phyloP scores from a whole-genome alignment of 2,888 invertebrate genomes.

The Lasioglossum morio region DNA sequence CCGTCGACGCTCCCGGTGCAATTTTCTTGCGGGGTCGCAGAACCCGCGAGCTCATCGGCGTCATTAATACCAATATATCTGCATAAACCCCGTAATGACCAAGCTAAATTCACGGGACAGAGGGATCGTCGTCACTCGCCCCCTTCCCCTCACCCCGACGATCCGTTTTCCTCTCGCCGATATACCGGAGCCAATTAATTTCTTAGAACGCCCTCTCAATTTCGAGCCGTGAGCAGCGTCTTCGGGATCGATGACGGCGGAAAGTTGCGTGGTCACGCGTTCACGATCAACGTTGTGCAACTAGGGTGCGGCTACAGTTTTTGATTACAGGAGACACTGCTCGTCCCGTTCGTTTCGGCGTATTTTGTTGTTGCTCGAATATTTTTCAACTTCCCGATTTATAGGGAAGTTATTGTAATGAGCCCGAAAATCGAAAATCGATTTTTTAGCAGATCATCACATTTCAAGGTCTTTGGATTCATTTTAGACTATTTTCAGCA shows the following conservation, averaged over 20 bases:
- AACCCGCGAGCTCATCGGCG: constrained; percentile 35
- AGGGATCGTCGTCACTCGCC: constrained; percentile 23
- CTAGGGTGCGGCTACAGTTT: constrained; percentile 1
- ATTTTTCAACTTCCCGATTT: too few species aligned
- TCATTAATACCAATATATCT: constrained; percentile 66
- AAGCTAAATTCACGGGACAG: constrained; percentile 50
- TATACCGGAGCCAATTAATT: constrained; percentile 43
- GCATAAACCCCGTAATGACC: constrained; percentile 51
- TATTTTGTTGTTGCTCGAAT: not conserved
- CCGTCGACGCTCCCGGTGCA: constrained; percentile 36
- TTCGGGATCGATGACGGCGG: not conserved
- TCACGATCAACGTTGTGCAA: not conserved
- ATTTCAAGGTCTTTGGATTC: too few species aligned
- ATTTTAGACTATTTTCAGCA: too few species aligned
- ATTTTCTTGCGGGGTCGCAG: constrained; percentile 50
- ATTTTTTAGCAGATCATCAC: too few species aligned
- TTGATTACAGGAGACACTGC: not conserved
- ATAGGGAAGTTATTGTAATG: too few species aligned
- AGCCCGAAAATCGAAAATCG: too few species aligned
- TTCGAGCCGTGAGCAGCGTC: constrained; percentile 4
- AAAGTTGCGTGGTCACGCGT: constrained; percentile 37
- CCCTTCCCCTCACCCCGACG: too few species aligned
- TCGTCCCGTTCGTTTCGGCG: not conserved
- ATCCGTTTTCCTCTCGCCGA: constrained; percentile 31
- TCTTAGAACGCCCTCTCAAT: constrained; percentile 33